Percentiles rank a stretch among this genome's conserved stretches.
Evolutionary conservation across 2,888 invertebrate genomes (phyloP).

Genomic region (Leucophenga montana): DNA sequence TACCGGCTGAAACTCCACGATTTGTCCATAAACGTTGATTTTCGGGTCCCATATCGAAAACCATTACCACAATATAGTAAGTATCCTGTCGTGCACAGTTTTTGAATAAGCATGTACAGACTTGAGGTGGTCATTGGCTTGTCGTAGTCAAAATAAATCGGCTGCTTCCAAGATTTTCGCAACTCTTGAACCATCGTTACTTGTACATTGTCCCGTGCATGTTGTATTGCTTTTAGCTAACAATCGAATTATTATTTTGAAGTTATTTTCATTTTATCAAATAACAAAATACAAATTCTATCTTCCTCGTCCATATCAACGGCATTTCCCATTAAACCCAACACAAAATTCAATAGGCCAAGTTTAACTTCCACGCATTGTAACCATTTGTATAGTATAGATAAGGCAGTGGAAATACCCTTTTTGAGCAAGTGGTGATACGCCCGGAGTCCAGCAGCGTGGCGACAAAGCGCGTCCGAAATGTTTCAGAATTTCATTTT

Average conservation of each 20-base stretch:
- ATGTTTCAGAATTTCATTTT: neutral
- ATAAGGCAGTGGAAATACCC: conserved; percentile 15
- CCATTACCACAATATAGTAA: too few species aligned
- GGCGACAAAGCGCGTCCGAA: neutral
- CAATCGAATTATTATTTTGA: neutral
- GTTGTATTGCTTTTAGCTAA: neutral
- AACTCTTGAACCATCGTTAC: conserved; percentile 17
- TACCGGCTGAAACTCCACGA: too few species aligned
- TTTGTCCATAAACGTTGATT: too few species aligned
- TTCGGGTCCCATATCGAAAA: too few species aligned
- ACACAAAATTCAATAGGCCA: neutral
- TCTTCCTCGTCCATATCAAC: conserved; percentile 3
- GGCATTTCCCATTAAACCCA: neutral
- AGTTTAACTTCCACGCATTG: neutral
- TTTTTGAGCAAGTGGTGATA: conserved; percentile 6
- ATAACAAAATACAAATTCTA: conserved; percentile 1
- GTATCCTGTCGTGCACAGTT: too few species aligned
- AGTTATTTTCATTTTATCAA: conserved; percentile 4
- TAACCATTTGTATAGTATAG: neutral
- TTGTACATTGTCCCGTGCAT: neutral
- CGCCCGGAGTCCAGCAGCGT: conserved; percentile 3
- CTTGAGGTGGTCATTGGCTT: neutral
- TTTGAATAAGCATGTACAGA: neutral
- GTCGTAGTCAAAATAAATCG: conserved; percentile 11
- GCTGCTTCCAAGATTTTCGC: conserved; percentile 9